A percentile compares a stretch with the other conserved stretches of the same genome.
Evolutionary conservation across 2,888 invertebrate species (phyloP).

Genomic region (Cataglyphis albicans): DNA sequence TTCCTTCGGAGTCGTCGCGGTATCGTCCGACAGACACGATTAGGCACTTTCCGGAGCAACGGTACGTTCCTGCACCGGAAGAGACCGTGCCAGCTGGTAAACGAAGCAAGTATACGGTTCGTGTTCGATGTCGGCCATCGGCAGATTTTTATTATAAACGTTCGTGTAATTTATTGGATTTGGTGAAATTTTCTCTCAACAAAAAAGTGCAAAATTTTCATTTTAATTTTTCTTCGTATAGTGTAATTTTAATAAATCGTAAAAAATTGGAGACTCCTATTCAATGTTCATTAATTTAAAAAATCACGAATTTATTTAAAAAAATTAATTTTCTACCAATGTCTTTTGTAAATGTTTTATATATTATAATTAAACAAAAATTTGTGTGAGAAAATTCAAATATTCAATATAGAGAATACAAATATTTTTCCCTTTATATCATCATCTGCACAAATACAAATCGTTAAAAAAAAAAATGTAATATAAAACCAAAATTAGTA

Average conservation of each 20-base stretch:
- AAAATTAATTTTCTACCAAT: not conserved
- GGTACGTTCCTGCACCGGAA: slow-evolving; percentile 56
- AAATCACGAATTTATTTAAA: not conserved
- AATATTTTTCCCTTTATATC: not conserved
- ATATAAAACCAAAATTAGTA: not conserved
- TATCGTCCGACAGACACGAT: slow-evolving; percentile 56
- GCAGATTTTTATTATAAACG: slow-evolving; percentile 21
- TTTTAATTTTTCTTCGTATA: not conserved
- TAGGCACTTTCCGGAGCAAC: slow-evolving; percentile 53
- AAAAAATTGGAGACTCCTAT: not conserved
- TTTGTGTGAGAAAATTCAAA: not conserved
- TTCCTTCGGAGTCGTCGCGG: slow-evolving; percentile 36
- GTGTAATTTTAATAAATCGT: not conserved
- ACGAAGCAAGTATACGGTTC: slow-evolving; percentile 36
- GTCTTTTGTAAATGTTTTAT: not conserved
- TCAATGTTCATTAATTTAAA: not conserved
- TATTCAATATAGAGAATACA: not conserved
- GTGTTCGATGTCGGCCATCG: not conserved
- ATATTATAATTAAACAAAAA: not conserved
- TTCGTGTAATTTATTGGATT: not conserved
- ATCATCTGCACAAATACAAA: not conserved
- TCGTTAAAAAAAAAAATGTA: not conserved
- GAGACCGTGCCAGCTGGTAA: slow-evolving; percentile 54
- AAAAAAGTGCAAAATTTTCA: not conserved
- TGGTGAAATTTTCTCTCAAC: not conserved